Percentiles rank a stretch among this genome's conserved stretches.
Conservation (phyloP, 2,113 vertebrate species). For the Sinocyclocheilus maitianheensis region DNA sequence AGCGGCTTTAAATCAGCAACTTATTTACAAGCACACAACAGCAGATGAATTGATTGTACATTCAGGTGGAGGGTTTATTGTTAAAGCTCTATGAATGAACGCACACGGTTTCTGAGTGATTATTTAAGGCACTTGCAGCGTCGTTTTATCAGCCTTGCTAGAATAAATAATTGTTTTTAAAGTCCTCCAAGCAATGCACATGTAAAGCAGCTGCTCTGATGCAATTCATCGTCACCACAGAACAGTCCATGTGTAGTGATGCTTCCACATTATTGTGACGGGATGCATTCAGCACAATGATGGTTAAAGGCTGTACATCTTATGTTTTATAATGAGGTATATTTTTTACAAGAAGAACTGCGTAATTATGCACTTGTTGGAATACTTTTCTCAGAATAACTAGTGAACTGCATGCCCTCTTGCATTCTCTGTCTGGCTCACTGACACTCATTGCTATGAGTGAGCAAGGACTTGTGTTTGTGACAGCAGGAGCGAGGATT, state of each 20-base stretch:
- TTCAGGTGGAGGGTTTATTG: constrained; percentile 10
- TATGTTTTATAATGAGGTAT: constrained; percentile 22
- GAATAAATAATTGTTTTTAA: not conserved
- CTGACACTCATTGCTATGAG: not conserved
- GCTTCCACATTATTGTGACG: not conserved
- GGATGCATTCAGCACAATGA: constrained; percentile 1
- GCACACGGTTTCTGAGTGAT: not conserved
- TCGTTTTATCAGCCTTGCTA: too few species aligned
- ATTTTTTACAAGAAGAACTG: not conserved
- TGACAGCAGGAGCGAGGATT: not conserved
- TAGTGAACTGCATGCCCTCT: not conserved
- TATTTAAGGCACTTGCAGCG: constrained; percentile 43
- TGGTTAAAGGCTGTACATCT: not conserved
- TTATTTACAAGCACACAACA: not conserved
- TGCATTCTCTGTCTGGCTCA: not conserved
- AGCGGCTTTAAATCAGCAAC: not conserved
- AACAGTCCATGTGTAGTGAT: too few species aligned
- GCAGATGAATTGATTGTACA: not conserved
- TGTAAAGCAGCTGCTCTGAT: not conserved
- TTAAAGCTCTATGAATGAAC: constrained; percentile 24
- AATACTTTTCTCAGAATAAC: not conserved
- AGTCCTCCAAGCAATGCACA: not conserved
- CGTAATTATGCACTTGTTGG: not conserved
- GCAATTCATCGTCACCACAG: not conserved
- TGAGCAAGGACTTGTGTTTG: not conserved